A percentile compares a stretch with the other conserved stretches of the same genome.
phyloP scores from a whole-genome alignment of 1,140 invertebrate species.

The Aphelinus certus region DNA sequence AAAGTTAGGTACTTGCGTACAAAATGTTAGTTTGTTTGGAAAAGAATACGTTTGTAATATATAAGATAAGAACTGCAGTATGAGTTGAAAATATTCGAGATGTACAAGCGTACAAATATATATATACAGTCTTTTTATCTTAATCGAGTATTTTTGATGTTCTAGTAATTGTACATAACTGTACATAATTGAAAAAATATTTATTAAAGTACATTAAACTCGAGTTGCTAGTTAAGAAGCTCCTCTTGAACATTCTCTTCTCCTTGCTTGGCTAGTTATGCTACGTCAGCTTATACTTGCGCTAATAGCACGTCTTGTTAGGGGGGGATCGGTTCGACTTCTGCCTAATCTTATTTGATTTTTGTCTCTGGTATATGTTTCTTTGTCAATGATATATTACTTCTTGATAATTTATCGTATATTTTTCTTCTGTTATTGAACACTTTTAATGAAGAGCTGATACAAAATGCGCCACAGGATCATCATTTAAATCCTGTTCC shows the following conservation, averaged over 20 bases:
- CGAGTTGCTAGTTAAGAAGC: slow-evolving; percentile 1
- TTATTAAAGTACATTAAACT: too few relatives aligned
- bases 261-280: slow-evolving; percentile 31
- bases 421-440: slow-evolving; percentile 4
- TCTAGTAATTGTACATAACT: too few relatives aligned
- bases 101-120: slow-evolving; percentile 39
- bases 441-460: slow-evolving; percentile 27
- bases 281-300: slow-evolving; percentile 12
- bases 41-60: background rate
- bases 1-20: too few relatives aligned
- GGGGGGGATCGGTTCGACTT: background rate
- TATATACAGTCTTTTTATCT: background rate
- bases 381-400: background rate
- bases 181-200: too few relatives aligned
- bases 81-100: background rate
- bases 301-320: slow-evolving; percentile 23
- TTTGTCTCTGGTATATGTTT: background rate
- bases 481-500: background rate
- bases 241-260: slow-evolving; percentile 5
- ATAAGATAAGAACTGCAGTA: background rate
- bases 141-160: too few relatives aligned
- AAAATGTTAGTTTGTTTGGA: too few relatives aligned
- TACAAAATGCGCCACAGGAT: background rate
- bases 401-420: background rate
- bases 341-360: background rate